Conservation (phyloP, 1,140 invertebrate genomes). For the Hylaeus anthracinus region DNA sequence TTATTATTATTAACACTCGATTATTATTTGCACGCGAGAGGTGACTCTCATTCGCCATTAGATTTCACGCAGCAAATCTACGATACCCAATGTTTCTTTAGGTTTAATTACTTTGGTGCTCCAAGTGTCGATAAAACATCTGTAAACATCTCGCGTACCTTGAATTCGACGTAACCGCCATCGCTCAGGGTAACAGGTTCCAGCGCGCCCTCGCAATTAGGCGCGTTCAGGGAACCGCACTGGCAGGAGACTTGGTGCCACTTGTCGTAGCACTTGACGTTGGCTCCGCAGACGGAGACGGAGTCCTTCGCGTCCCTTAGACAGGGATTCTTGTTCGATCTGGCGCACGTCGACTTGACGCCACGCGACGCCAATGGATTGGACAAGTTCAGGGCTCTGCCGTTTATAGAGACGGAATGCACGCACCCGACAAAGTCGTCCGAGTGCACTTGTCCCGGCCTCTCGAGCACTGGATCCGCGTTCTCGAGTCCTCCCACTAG, state of each 20-base stretch:
- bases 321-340: slow-evolving; percentile 84
- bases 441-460: slow-evolving; percentile 92
- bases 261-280: slow-evolving; percentile 89
- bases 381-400: slow-evolving; percentile 89
- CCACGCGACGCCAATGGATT: slow-evolving; percentile 87
- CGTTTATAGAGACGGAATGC: slow-evolving; percentile 94
- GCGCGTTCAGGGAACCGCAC: slow-evolving; percentile 86
- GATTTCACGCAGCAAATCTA: no score
- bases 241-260: slow-evolving; percentile 89
- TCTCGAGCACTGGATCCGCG: slow-evolving; percentile 91
- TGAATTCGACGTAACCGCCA: slow-evolving; percentile 89
- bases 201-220: slow-evolving; percentile 89
- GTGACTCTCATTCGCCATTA: no score
- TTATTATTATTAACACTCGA: no score
- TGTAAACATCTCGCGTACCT: slow-evolving; percentile 61
- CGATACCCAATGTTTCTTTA: no score
- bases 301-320: slow-evolving; percentile 74
- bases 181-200: slow-evolving; percentile 89
- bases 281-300: slow-evolving; percentile 83
- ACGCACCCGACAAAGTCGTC: slow-evolving; percentile 97
- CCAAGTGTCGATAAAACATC: not conserved
- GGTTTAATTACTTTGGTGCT: no score
- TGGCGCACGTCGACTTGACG: slow-evolving; percentile 88
- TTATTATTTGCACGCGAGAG: no score
- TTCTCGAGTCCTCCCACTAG: slow-evolving; percentile 91